Evolutionary conservation across 2,888 invertebrate genomes (phyloP).

Genomic region (Epinotia nisella): DNA sequence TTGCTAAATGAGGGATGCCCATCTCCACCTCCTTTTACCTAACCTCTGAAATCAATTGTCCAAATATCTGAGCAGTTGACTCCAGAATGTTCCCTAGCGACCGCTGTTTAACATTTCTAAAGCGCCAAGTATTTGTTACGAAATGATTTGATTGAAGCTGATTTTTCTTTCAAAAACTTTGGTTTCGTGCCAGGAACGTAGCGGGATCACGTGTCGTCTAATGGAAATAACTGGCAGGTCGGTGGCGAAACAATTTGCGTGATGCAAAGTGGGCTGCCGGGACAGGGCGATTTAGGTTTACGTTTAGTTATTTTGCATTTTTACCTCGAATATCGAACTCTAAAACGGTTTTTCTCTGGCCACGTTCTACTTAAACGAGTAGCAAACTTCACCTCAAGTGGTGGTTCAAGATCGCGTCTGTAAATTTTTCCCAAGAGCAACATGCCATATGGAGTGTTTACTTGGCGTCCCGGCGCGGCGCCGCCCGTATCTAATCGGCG

Average conservation of each 20-base stretch:
- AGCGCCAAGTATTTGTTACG: slow-evolving; percentile 41
- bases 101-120: slow-evolving; percentile 37
- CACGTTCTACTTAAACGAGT: background rate
- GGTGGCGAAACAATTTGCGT: slow-evolving; percentile 50
- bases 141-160: slow-evolving; percentile 43
- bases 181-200: slow-evolving; percentile 59
- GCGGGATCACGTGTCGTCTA: slow-evolving; percentile 53
- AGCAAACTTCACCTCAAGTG: slow-evolving; percentile 11
- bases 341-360: background rate
- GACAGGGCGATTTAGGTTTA: slow-evolving; percentile 8
- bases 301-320: slow-evolving; percentile 21
- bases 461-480: slow-evolving; percentile 59
- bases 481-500: slow-evolving; percentile 77
- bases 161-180: slow-evolving; percentile 51
- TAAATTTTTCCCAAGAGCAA: slow-evolving; percentile 52
- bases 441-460: slow-evolving; percentile 62
- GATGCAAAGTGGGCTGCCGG: slow-evolving; percentile 28
- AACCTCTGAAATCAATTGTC: slow-evolving; percentile 35
- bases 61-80: slow-evolving; percentile 24
- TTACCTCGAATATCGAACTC: slow-evolving; percentile 11
- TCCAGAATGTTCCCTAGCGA: slow-evolving; percentile 21
- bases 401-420: slow-evolving; percentile 29
- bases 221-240: slow-evolving; percentile 54
- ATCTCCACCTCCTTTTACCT: slow-evolving; percentile 48
- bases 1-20: slow-evolving; percentile 57